Evolutionary conservation across 2,888 invertebrate species (phyloP).

Genomic region (Oxyscelio sp.): DNA sequence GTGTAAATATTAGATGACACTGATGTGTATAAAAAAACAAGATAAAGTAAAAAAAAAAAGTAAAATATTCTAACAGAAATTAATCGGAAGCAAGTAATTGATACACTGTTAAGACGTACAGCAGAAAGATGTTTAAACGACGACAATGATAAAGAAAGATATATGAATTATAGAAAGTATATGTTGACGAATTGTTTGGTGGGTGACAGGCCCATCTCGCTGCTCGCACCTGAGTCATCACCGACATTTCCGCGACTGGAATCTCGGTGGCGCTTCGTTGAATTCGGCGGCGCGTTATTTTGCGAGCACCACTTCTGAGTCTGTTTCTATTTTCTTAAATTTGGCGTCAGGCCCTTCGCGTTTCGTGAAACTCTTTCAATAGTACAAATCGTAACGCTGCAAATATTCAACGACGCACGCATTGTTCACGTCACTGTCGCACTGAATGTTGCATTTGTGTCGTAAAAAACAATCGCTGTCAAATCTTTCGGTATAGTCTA

Average conservation of each 20-base stretch:
- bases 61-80: slow-evolving; percentile 62
- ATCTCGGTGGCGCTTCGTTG: slow-evolving; percentile 46
- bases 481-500: slow-evolving; percentile 50
- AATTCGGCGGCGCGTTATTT: slow-evolving; percentile 47
- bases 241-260: slow-evolving; percentile 24
- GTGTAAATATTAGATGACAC: slow-evolving; percentile 82
- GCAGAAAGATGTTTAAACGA: slow-evolving; percentile 62
- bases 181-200: slow-evolving; percentile 64
- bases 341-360: slow-evolving; percentile 27
- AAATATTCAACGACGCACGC: slow-evolving; percentile 66
- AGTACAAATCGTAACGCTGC: slow-evolving; percentile 67
- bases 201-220: slow-evolving; percentile 35
- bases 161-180: slow-evolving; percentile 63
- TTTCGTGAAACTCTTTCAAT: slow-evolving; percentile 60
- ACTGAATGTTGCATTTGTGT: slow-evolving; percentile 68
- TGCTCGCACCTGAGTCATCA: slow-evolving; percentile 41
- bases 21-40: slow-evolving; percentile 82
- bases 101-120: slow-evolving; percentile 64
- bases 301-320: slow-evolving; percentile 50
- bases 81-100: slow-evolving; percentile 63
- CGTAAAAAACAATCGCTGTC: slow-evolving; percentile 60
- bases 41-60: too few relatives aligned
- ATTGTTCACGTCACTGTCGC: slow-evolving; percentile 67
- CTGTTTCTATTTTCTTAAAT: slow-evolving; percentile 61
- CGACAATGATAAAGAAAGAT: slow-evolving; percentile 37